These are phyloP conservation scores for Eptatretus burgeri DNA, from an alignment of 2,113 vertebrate genomes.

Conservation along the genomic window DNA sequence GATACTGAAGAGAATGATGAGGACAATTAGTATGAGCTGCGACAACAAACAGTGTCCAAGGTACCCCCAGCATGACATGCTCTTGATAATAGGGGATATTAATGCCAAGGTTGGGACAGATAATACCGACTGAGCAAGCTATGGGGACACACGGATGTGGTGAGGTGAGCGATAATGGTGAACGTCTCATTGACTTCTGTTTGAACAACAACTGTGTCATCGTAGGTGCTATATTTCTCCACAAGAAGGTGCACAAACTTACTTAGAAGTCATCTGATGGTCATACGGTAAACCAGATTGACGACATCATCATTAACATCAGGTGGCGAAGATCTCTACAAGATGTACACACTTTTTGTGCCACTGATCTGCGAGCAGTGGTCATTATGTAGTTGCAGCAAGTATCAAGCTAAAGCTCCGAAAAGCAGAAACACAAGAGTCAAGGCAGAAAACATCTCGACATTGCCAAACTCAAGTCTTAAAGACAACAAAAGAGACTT, in stretches of 20 bases:
- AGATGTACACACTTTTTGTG: background rate
- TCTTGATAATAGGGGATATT: background rate
- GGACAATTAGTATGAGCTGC: too few species aligned
- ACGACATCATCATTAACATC: background rate
- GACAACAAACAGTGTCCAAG: background rate
- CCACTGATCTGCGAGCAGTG: too few species aligned
- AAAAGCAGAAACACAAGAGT: background rate
- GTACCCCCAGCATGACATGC: constrained; percentile 6
- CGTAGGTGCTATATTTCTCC: background rate
- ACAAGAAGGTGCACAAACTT: background rate
- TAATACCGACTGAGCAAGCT: background rate
- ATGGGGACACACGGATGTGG: background rate
- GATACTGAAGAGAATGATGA: too few species aligned
- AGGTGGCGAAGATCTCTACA: background rate
- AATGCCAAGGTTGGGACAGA: background rate
- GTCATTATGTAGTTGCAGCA: background rate
- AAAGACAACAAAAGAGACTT: background rate
- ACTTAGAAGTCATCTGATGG: constrained; percentile 1
- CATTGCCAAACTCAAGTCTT: background rate
- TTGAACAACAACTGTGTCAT: too few species aligned
- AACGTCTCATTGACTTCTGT: background rate
- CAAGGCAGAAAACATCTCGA: background rate
- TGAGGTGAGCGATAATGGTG: background rate
- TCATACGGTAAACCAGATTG: background rate
- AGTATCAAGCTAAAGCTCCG: background rate